phyloP scores from a whole-genome alignment of 2,797 vertebrate species.

The Sebastes minor region DNA sequence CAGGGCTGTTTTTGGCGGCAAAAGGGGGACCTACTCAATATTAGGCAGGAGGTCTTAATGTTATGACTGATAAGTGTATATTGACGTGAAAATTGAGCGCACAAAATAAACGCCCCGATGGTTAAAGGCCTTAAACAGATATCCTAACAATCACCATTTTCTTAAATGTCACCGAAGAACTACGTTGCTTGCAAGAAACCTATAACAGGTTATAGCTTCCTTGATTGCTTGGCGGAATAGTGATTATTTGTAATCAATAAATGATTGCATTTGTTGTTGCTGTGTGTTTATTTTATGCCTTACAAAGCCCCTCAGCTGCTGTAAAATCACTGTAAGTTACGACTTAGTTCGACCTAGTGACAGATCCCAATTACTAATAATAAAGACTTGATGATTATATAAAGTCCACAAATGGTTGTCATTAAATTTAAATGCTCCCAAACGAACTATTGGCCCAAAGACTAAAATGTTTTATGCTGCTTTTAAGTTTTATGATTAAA shows the following conservation, averaged over 20 bases:
- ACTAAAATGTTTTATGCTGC: neutral
- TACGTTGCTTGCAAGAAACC: no score
- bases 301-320: neutral
- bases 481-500: neutral
- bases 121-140: no score
- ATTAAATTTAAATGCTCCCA: neutral
- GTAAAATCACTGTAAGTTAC: neutral
- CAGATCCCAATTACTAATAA: neutral
- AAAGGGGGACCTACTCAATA: no score
- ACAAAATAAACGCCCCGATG: no score
- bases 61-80: no score
- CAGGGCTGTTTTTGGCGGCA: no score
- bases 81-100: no score
- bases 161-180: no score
- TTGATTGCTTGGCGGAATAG: no score
- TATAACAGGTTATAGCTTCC: no score
- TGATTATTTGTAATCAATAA: neutral
- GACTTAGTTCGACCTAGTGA: neutral
- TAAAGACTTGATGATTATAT: neutral
- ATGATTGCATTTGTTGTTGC: neutral
- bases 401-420: neutral
- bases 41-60: no score
- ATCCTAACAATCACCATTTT: no score
- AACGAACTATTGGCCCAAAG: neutral
- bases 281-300: neutral